Evolutionary conservation across 2,113 vertebrate genomes (phyloP), one percentile per base, ranked within the genome.

Genomic region (Martes martes): DNA sequence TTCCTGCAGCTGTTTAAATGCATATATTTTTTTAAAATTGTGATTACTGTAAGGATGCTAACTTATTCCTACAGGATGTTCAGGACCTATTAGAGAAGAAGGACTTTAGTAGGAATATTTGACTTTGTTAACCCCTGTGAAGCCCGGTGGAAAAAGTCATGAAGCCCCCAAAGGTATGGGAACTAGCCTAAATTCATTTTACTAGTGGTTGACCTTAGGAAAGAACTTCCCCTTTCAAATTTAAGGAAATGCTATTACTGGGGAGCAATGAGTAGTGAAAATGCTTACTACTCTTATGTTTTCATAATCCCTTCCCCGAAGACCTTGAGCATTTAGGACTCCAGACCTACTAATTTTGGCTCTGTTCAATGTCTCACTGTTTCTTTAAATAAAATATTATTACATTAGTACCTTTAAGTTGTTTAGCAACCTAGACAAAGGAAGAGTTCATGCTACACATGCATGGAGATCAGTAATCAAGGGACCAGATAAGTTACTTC

Each of bases 181-280:
- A 94, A 92, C n/a, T 87, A 80, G 39, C 23, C 50, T 81, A 14
- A 92, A 92, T 74, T 89, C 26, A 88, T 31, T 91, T 91, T 95
- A 23, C 36, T 23, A 73, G 36, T 69, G 71, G 31, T 11, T 9
- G 26, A 21, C 4, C 4, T 85, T 57, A 85, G 42, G 78, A 55
- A 4, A 84, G n/a, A 65, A 82, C 31, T 47, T 89, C 52, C 23
- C 10, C 7, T 1, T 85, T 4, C 9, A 47, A 11, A 84, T 84
- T 71, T 83, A 50, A 71, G 71, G 67, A 85, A 47, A 95, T 65
- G 42, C 14, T 47, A 11, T 5, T 89, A 14, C 33, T 59, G 7
- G 61, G 10, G 10, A 85, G 1, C 42, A 95, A 24, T 83, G 52
- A 52, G 6, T 61, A 85, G 11, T 83, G 15, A 91, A 14, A 63